Conservation (phyloP, 92 coral and sea anemone species). For the Palythoa grandis region DNA sequence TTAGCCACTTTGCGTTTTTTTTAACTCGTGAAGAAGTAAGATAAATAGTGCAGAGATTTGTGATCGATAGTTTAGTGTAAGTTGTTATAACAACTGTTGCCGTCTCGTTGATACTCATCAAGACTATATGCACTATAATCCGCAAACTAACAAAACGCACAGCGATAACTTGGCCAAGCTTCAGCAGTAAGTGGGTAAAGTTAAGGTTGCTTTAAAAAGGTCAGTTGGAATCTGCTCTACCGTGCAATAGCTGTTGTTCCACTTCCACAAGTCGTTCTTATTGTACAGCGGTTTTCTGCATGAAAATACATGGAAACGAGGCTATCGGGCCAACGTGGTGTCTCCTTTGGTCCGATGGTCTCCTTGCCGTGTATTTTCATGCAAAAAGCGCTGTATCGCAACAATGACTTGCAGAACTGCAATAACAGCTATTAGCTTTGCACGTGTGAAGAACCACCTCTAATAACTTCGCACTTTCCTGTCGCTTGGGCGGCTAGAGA, state of each 20-base stretch:
- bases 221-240: conserved; percentile 47
- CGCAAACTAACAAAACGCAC: conserved; percentile 36
- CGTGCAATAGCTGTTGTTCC: not conserved
- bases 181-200: conserved; percentile 34
- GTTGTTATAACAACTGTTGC: conserved; percentile 40
- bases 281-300: no score
- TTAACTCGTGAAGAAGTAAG: not conserved
- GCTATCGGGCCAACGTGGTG: no score
- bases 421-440: not conserved
- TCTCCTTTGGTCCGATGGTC: no score
- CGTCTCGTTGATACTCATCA: conserved; percentile 29
- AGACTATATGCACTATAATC: conserved; percentile 18
- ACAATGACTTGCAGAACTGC: no score
- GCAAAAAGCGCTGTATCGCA: no score
- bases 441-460: not conserved
- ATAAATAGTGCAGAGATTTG: not conserved
- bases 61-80: not conserved
- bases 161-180: conserved; percentile 32
- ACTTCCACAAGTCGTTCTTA: no score
- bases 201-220: conserved; percentile 25
- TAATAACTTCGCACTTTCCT: not conserved
- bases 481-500: no score
- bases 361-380: no score
- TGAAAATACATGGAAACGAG: no score
- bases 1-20: not conserved